Percentiles rank a stretch among this genome's conserved stretches.
phyloP scores from a whole-genome alignment of 37 sponge, comb jelly and placozoan species.

The Halisarca cf. caerulea region DNA sequence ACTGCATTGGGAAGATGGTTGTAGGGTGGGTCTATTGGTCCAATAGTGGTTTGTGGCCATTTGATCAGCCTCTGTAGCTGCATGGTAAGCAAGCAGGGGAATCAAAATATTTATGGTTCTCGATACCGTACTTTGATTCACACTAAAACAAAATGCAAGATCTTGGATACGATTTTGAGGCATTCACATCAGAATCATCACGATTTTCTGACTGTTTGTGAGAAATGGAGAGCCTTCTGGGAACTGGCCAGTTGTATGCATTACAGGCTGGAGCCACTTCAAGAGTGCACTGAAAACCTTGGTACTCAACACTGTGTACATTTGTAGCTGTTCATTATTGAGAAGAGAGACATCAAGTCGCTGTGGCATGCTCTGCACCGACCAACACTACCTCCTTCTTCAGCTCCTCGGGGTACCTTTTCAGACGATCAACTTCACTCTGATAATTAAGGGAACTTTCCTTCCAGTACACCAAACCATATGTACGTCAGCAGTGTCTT shows the following conservation, averaged over 20 bases:
- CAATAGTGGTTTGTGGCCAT: not conserved
- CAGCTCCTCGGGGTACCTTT: no score
- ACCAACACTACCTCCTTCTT: no score
- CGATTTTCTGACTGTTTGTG: not conserved
- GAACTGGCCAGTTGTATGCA: not conserved
- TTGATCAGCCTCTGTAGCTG: not conserved
- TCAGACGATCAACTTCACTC: no score
- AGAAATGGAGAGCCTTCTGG: not conserved
- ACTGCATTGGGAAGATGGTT: slow-evolving; percentile 3
- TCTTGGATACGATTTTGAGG: not conserved
- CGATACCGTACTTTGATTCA: not conserved
- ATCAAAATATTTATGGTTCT: not conserved
- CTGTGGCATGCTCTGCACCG: no score
- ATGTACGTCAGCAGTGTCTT: no score
- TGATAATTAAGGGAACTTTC: no score
- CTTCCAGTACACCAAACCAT: no score
- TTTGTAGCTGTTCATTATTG: no score
- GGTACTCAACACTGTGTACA: no score
- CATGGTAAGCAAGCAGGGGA: not conserved
- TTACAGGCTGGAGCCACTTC: not conserved
- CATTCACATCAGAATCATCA: not conserved
- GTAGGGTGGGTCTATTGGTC: not conserved
- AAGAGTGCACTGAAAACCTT: no score
- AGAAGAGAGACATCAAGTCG: no score
- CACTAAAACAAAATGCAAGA: not conserved